phyloP scores from a whole-genome alignment of 2,797 vertebrate species.

The Poeciliopsis infans region DNA sequence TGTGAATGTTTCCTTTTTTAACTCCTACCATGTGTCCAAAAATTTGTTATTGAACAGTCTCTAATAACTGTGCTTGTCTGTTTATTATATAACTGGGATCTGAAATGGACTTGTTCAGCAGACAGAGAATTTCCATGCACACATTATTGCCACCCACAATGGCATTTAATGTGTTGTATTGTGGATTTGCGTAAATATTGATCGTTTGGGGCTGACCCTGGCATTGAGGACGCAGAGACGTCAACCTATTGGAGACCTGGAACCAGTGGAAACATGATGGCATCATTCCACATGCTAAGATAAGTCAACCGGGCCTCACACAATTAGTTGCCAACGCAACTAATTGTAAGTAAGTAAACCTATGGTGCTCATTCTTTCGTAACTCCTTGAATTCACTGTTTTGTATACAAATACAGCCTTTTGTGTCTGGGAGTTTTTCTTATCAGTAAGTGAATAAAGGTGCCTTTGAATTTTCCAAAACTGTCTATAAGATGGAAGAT shows the following conservation, averaged over 20 bases:
- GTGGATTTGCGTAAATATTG: neutral
- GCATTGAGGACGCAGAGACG: neutral
- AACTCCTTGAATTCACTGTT: neutral
- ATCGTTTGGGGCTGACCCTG: neutral
- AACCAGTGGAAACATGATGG: neutral
- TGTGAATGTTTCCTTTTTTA: neutral
- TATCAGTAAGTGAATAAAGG: neutral
- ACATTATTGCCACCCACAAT: neutral
- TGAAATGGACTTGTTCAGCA: neutral
- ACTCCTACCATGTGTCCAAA: neutral
- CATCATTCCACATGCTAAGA: neutral
- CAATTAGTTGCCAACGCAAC: neutral
- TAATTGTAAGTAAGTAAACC: neutral
- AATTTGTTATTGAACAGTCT: neutral
- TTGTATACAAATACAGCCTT: neutral
- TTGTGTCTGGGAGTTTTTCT: neutral
- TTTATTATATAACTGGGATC: neutral
- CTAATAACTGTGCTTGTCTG: neutral
- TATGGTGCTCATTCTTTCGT: too few relatives aligned
- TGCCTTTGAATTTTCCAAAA: neutral
- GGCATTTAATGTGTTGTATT: neutral
- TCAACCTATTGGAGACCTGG: neutral
- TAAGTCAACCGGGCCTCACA: neutral
- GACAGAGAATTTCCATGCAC: neutral
- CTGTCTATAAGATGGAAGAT: neutral